Evolutionary conservation across 2,888 invertebrate genomes (phyloP).

Genomic region (Tenthredo amoena): DNA sequence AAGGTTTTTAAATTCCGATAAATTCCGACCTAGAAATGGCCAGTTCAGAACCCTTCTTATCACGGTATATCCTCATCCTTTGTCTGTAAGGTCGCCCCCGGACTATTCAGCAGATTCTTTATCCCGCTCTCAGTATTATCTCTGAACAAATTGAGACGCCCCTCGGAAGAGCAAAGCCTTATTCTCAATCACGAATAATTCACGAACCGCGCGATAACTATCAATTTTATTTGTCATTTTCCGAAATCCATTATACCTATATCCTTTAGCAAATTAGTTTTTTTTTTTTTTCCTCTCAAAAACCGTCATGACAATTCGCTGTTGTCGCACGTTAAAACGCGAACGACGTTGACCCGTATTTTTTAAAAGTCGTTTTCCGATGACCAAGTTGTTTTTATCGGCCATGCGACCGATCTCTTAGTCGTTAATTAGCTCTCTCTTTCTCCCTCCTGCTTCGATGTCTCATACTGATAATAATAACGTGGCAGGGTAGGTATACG

Average conservation of each 20-base stretch:
- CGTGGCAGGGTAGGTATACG: background rate
- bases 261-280: background rate
- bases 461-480: constrained; percentile 14
- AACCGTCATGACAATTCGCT: background rate
- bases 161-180: background rate
- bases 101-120: constrained; percentile 45
- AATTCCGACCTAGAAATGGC: constrained; percentile 37
- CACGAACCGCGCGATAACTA: background rate
- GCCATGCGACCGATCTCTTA: constrained; percentile 19
- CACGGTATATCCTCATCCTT: constrained; percentile 47
- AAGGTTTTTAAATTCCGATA: constrained; percentile 42
- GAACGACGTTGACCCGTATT: constrained; percentile 28
- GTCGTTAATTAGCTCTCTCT: constrained; percentile 38
- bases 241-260: background rate
- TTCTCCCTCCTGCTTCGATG: constrained; percentile 23
- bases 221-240: background rate
- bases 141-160: constrained; percentile 38
- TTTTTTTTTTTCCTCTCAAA: background rate
- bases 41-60: constrained; percentile 41
- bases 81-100: constrained; percentile 50
- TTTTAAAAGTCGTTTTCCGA: constrained; percentile 37
- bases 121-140: constrained; percentile 36
- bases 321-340: background rate
- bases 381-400: constrained; percentile 25
- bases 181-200: background rate